These are phyloP conservation scores for Zeuzera pyrina DNA, from an alignment of 2,888 invertebrate genomes.

Conservation along the genomic window DNA sequence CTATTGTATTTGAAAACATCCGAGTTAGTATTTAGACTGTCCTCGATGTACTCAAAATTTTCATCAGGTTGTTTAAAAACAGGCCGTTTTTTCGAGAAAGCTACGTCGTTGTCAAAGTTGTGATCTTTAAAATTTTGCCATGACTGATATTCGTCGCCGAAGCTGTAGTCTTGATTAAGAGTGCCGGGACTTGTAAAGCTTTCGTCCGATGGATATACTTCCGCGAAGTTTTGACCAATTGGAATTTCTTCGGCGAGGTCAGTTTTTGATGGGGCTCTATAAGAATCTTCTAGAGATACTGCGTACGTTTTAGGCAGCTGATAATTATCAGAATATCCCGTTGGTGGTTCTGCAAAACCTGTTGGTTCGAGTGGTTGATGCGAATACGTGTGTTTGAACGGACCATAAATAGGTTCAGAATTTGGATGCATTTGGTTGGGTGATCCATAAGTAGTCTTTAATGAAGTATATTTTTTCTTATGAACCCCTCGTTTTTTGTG, in stretches of 20 bases:
- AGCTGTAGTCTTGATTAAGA: slow-evolving; percentile 17
- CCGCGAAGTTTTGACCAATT: slow-evolving; percentile 15
- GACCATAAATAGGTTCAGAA: slow-evolving; percentile 24
- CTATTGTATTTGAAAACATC: slow-evolving; percentile 24
- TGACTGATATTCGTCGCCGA: slow-evolving; percentile 21
- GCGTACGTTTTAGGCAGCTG: slow-evolving; percentile 23
- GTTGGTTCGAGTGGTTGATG: slow-evolving; percentile 25
- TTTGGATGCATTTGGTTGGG: slow-evolving; percentile 21
- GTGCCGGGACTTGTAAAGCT: slow-evolving; percentile 18
- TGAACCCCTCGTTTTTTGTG: too few species aligned
- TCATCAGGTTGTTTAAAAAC: slow-evolving; percentile 18
- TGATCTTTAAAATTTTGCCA: slow-evolving; percentile 24
- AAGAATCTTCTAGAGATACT: slow-evolving; percentile 45
- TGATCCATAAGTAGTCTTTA: too few species aligned
- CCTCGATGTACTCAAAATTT: slow-evolving; percentile 1
- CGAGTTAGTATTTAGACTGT: slow-evolving; percentile 22
- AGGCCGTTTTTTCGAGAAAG: slow-evolving; percentile 27
- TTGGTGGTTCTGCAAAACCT: slow-evolving; percentile 52
- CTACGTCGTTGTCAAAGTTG: slow-evolving; percentile 25
- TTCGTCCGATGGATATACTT: slow-evolving; percentile 21
- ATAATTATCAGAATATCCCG: slow-evolving; percentile 19
- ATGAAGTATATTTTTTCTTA: too few species aligned
- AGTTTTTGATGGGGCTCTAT: slow-evolving; percentile 33
- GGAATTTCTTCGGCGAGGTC: slow-evolving; percentile 4
- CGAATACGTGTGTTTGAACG: slow-evolving; percentile 23